Base-by-base conservation (phyloP, 2,113 vertebrate species). In the Trematocara stigmaticum region DNA sequence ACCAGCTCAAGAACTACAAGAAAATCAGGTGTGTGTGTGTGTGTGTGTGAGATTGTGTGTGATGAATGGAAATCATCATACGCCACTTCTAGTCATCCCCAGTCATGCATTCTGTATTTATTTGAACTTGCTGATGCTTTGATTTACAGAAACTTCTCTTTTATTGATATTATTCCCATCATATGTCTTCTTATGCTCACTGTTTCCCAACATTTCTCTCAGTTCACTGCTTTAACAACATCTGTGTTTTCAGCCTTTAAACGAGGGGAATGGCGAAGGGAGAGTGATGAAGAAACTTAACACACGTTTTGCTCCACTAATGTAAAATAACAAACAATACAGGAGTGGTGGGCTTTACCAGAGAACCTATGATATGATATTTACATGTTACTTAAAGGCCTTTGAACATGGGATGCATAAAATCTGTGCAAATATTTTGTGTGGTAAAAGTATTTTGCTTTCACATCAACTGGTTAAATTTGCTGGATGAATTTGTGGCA, bases 101-200 rank as follows among this genome's bases (percentile, higher is more conserved):
- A 56, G 83, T 91, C 89, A 87, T 69, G 23, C 40, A 9, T 18
- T 55, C 61, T 86, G 15, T 91, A 87, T 93, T 92, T 92, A 88
- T 93, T 92, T 91, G 76, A 90, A 85, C 12, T 16, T 61, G 40
- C 78, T 84, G 85, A 84, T 78, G 31, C 64, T 90, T 89, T 90
- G 88, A 90, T 91, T 88, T 88, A 90, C 38, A 15, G 82, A 51
- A 91, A 91, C 52, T 51, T 92, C 81, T 47, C 56, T 55, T 92
- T 82, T 47, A 56, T 83, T 53, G 83, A 61, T 53, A 69, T 78
- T 85, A 80, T 88, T 85, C 51, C 56, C 18, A 53, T 78, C 53
- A 52, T 85, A 40, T 56, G n/a, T 84, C 59, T 83, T 81, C 57
- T 40, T 86, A 20, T 31, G 56, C 57, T 83, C 51, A 9, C 42